Evolutionary conservation across 2,888 invertebrate species (phyloP).

Genomic region (Frankliniella fusca): DNA sequence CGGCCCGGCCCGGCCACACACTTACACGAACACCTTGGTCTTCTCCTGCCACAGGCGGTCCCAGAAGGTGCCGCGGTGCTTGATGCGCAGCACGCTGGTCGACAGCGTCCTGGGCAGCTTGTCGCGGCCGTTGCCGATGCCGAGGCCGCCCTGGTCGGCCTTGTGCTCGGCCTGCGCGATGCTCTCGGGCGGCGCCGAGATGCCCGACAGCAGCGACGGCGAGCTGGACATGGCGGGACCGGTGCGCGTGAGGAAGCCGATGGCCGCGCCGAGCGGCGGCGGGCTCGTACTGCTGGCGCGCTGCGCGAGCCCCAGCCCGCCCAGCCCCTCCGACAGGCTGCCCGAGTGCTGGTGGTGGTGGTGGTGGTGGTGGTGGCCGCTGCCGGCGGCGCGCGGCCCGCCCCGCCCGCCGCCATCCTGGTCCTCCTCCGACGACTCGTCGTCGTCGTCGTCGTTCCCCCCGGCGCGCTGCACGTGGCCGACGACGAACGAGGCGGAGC

Average conservation of each 20-base stretch:
- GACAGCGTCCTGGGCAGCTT: constrained; percentile 67
- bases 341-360: constrained; percentile 7
- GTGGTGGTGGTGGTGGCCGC: constrained; percentile 22
- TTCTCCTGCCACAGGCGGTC: constrained; percentile 75
- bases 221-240: constrained; percentile 36
- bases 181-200: constrained; percentile 33
- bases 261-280: constrained; percentile 16
- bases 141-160: not conserved
- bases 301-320: not conserved
- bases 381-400: constrained; percentile 32
- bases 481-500: constrained; percentile 22
- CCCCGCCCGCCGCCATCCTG: constrained; percentile 32
- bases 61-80: constrained; percentile 77
- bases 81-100: constrained; percentile 74
- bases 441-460: constrained; percentile 28
- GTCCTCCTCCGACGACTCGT: constrained; percentile 18
- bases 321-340: constrained; percentile 17
- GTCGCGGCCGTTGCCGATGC: constrained; percentile 38
- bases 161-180: not conserved
- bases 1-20: constrained; percentile 41
- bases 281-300: constrained; percentile 4
- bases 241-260: constrained; percentile 20
- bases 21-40: constrained; percentile 66
- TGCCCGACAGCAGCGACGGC: constrained; percentile 35
- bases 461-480: constrained; percentile 33